These are phyloP conservation scores for Zoanthus sansibaricus DNA, from an alignment of 92 coral and sea anemone genomes.

Conservation along the genomic window DNA sequence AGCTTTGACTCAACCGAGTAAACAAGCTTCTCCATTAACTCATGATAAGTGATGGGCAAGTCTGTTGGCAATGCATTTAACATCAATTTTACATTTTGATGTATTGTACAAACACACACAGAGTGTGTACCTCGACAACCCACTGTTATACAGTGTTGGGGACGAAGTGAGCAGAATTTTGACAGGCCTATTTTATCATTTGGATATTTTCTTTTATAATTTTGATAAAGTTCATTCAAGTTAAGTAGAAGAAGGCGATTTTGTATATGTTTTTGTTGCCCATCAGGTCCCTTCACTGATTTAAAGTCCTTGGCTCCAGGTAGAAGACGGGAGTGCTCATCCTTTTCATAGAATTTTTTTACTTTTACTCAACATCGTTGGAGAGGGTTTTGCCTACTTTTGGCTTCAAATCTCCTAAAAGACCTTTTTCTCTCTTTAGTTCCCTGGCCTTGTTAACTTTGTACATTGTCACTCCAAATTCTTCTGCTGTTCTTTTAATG, in stretches of 20 bases:
- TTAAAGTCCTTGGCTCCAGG: constrained; percentile 5
- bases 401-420: background rate
- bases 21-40: background rate
- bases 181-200: background rate
- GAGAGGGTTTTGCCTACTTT: constrained; percentile 34
- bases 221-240: background rate
- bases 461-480: constrained; percentile 28
- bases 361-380: background rate
- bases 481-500: constrained; percentile 3
- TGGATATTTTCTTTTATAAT: background rate
- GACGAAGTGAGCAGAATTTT: background rate
- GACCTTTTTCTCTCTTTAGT: constrained; percentile 14
- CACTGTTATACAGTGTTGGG: background rate
- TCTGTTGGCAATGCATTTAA: background rate
- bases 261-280: background rate
- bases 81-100: background rate
- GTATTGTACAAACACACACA: background rate
- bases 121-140: background rate
- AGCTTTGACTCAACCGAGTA: background rate
- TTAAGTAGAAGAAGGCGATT: background rate
- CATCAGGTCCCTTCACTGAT: background rate
- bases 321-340: constrained; percentile 29
- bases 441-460: constrained; percentile 25
- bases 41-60: background rate
- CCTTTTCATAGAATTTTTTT: constrained; percentile 17